Percentiles rank a stretch among this genome's conserved stretches.
These are phyloP conservation scores for Cebidichthys violaceus DNA, from an alignment of 2,113 vertebrate species.

Conservation along the genomic window DNA sequence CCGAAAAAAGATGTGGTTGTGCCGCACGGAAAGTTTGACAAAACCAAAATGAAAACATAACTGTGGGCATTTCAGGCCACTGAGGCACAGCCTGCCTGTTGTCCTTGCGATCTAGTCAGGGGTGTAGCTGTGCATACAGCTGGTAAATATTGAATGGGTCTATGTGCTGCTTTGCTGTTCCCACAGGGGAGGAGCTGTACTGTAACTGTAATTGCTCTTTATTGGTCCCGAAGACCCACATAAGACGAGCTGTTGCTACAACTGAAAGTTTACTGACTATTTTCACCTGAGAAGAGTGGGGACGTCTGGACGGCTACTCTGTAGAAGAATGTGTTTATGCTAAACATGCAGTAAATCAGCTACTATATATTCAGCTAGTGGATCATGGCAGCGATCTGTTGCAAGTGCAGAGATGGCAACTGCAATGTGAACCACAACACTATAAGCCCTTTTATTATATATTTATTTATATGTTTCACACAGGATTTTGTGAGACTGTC, in stretches of 20 bases:
- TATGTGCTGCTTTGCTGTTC: slow-evolving; percentile 50
- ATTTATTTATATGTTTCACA: too few species aligned
- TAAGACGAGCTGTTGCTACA: slow-evolving; percentile 21
- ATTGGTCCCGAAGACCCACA: slow-evolving; percentile 17
- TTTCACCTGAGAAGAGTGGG: slow-evolving; percentile 16
- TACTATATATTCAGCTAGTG: not conserved
- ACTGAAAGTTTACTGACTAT: not conserved
- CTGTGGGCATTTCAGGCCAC: slow-evolving; percentile 33
- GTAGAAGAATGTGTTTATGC: not conserved
- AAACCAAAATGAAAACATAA: slow-evolving; percentile 11
- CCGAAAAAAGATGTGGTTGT: not conserved
- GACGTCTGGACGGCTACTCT: not conserved
- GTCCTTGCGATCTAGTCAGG: slow-evolving; percentile 48
- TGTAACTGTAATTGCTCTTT: slow-evolving; percentile 33
- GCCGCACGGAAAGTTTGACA: not conserved
- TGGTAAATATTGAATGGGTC: slow-evolving; percentile 69
- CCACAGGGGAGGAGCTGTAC: slow-evolving; percentile 39
- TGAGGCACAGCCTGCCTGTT: slow-evolving; percentile 31
- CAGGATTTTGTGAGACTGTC: too few species aligned
- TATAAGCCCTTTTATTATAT: too few species aligned
- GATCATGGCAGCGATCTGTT: not conserved
- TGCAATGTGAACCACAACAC: not conserved
- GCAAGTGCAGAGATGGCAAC: not conserved
- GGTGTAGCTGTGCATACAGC: slow-evolving; percentile 44
- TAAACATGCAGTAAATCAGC: not conserved